A percentile compares a stretch with the other conserved stretches of the same genome.
Evolutionary conservation across 2,888 invertebrate species (phyloP).

Genomic region (Biston stratarius): DNA sequence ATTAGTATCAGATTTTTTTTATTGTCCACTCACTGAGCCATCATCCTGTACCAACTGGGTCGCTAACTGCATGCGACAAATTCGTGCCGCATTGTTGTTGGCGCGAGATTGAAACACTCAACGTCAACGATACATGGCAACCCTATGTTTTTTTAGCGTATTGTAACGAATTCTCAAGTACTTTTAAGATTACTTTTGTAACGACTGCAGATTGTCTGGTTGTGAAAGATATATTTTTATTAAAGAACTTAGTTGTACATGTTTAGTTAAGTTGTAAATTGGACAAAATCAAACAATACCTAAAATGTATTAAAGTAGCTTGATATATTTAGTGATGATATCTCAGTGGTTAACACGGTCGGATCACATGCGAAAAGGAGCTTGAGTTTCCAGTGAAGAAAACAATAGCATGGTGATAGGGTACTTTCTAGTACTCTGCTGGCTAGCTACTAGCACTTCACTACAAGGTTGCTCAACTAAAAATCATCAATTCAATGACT

Average conservation of each 20-base stretch:
- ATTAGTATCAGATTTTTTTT: too few relatives aligned
- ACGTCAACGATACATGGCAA: conserved; percentile 63
- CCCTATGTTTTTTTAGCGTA: conserved; percentile 31
- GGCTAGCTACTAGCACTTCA: background rate
- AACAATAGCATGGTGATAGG: too few relatives aligned
- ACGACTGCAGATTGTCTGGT: background rate
- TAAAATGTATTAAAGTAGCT: too few relatives aligned
- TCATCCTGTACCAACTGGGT: conserved; percentile 16
- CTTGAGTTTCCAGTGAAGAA: too few relatives aligned
- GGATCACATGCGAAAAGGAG: too few relatives aligned
- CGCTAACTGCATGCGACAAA: conserved; percentile 47
- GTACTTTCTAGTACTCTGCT: too few relatives aligned
- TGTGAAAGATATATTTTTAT: background rate
- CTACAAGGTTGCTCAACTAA: background rate
- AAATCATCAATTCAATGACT: background rate
- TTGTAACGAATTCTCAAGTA: background rate
- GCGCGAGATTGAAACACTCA: conserved; percentile 75
- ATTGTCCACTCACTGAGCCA: background rate
- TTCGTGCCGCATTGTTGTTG: conserved; percentile 61
- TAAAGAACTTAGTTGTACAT: too few relatives aligned
- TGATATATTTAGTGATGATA: too few relatives aligned
- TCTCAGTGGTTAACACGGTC: too few relatives aligned
- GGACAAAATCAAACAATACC: too few relatives aligned
- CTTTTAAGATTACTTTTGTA: background rate
- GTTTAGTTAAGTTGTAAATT: too few relatives aligned